Evolutionary conservation across 2,888 invertebrate species (phyloP), one percentile per base, ranked within the genome.

Genomic region (Agrenia bidenticulata): DNA sequence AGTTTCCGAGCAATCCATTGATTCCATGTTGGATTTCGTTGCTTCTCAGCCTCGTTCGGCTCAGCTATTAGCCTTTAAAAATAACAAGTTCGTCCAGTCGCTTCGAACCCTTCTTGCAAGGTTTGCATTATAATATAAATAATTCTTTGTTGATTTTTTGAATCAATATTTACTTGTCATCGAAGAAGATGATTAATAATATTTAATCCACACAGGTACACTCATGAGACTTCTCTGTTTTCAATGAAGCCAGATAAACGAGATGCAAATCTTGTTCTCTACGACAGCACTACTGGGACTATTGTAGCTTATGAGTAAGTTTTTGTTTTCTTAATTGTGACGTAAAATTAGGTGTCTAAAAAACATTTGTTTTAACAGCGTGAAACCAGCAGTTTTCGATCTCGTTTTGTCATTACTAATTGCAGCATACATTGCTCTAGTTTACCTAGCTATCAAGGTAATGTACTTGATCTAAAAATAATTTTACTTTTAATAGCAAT

Each of bases 341-440:
- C 53, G 41, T 26, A 23, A 24, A 5, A n/a, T n/a, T n/a, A n/a
- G n/a, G n/a, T n/a, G n/a, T n/a, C n/a, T n/a, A n/a, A n/a, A n/a
- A n/a, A n/a, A n/a, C n/a, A n/a, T n/a, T n/a, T n/a, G n/a, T n/a
- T n/a, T n/a, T 32, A 45, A 41, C 85, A 92, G 94, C 80, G 96
- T 97, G 5, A 98, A 98, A 80, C 98, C 98, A 70, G 98, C 98
- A 11, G 89, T 97, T 63, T 98, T 98, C 83, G 98, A 99, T 84
- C 86, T 99, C 77, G 89, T 98, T 76, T 84, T 98, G 15, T 95
- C 96, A 1, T 80, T 91, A 66, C 88, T 87, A 41, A 96, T 98
- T 78, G 83, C 89, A 39, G 83, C 87, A 24, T 98, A 98, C 81
- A 84, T 98, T 61, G 85, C 86, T n/a, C 78, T 87, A 4, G 85